These are phyloP conservation scores for Petrolisthes cinctipes DNA, from an alignment of 2,888 invertebrate genomes.

Conservation along the genomic window DNA sequence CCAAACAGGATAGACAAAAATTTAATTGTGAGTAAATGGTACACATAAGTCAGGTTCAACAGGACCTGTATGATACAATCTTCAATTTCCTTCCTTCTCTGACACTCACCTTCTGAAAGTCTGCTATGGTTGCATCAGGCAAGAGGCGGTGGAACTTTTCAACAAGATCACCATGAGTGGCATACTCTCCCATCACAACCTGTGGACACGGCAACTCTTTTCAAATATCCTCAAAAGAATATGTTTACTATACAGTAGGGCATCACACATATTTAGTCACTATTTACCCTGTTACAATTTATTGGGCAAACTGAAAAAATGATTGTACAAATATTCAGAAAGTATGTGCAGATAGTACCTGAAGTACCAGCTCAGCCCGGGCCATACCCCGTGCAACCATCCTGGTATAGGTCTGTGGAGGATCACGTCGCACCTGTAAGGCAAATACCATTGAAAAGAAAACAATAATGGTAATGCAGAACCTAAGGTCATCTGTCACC, in stretches of 20 bases:
- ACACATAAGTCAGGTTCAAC: neutral
- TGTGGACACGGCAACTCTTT: slow-evolving; percentile 1
- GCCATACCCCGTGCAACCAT: slow-evolving; percentile 91
- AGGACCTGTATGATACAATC: neutral
- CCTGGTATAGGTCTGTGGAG: slow-evolving; percentile 73
- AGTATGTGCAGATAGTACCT: slow-evolving; percentile 71
- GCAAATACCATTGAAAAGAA: neutral
- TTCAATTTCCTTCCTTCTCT: neutral
- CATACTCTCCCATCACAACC: slow-evolving; percentile 65
- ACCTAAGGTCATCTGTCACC: too few relatives aligned
- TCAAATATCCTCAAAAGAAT: neutral
- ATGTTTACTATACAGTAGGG: neutral
- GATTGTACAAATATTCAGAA: too few relatives aligned
- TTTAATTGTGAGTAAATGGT: too few relatives aligned
- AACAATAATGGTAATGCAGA: too few relatives aligned
- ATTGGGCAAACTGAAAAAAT: too few relatives aligned
- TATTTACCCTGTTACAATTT: neutral
- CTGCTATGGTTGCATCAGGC: slow-evolving; percentile 88
- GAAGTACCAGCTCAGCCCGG: slow-evolving; percentile 98
- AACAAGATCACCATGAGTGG: slow-evolving; percentile 80
- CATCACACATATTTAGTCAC: neutral
- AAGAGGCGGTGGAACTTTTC: slow-evolving; percentile 90
- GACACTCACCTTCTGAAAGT: slow-evolving; percentile 86
- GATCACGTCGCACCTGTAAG: slow-evolving; percentile 58
- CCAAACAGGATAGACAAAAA: neutral